phyloP scores from a whole-genome alignment of 2,888 invertebrate genomes.

The Drosophila engyochracea region DNA sequence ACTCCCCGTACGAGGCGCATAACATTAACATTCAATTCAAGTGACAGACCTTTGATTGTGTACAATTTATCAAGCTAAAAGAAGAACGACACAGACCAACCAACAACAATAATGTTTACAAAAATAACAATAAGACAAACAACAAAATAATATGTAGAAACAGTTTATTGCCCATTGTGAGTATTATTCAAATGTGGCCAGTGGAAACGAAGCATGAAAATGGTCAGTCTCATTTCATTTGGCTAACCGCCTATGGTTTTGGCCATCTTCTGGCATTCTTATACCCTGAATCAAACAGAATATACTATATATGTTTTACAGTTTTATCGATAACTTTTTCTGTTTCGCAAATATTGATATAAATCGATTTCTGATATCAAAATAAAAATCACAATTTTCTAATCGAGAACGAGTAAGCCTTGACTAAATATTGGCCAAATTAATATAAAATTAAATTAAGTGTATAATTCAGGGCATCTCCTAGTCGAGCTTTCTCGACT shows the following conservation, averaged over 20 bases:
- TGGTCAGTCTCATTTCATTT: conserved; percentile 56
- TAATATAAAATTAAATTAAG: not conserved
- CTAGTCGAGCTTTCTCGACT: not conserved
- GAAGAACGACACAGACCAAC: not conserved
- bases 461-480: not conserved
- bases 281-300: not conserved
- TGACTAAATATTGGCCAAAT: not conserved
- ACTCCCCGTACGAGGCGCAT: conserved; percentile 3
- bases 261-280: not conserved
- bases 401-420: not conserved
- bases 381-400: not conserved
- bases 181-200: conserved; percentile 49
- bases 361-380: not conserved
- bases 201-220: conserved; percentile 29
- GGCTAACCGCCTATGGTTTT: conserved; percentile 30
- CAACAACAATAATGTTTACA: conserved; percentile 17
- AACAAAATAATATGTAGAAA: not conserved
- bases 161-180: not conserved
- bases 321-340: not conserved
- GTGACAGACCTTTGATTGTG: conserved; percentile 47
- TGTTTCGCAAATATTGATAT: not conserved
- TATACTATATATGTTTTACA: too few species aligned
- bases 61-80: conserved; percentile 49
- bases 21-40: conserved; percentile 60
- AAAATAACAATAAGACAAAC: conserved; percentile 24